phyloP scores from a whole-genome alignment of 2,113 vertebrate species.

The Plecturocebus donacophilus region DNA sequence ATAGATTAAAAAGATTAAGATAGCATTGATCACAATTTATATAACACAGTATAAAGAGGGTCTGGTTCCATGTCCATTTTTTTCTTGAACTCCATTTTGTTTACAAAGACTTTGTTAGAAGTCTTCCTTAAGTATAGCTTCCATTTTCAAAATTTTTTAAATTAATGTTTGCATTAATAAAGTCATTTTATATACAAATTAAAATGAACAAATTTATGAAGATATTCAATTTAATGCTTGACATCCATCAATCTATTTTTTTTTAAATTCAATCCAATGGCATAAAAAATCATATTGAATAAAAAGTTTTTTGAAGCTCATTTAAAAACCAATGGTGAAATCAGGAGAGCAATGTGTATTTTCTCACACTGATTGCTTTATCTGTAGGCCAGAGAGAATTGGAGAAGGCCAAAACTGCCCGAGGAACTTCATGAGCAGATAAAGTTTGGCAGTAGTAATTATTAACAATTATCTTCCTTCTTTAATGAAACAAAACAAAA shows the following conservation, averaged over 20 bases:
- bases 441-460: neutral
- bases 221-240: neutral
- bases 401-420: neutral
- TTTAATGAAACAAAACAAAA: neutral
- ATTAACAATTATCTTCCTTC: neutral
- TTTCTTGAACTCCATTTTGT: neutral
- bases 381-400: neutral
- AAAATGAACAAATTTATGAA: neutral
- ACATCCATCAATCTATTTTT: neutral
- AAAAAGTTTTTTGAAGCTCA: neutral
- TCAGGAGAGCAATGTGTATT: neutral
- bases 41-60: neutral
- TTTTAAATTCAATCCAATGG: neutral
- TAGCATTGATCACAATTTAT: neutral
- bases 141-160: neutral
- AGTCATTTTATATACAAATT: neutral
- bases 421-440: rapidly evolving
- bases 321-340: neutral
- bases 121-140: neutral
- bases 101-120: neutral
- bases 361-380: neutral
- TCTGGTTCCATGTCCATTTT: neutral
- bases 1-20: neutral
- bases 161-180: neutral
- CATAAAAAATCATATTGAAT: neutral